phyloP scores from a whole-genome alignment of 2,113 vertebrate genomes.

The Athene noctua region DNA sequence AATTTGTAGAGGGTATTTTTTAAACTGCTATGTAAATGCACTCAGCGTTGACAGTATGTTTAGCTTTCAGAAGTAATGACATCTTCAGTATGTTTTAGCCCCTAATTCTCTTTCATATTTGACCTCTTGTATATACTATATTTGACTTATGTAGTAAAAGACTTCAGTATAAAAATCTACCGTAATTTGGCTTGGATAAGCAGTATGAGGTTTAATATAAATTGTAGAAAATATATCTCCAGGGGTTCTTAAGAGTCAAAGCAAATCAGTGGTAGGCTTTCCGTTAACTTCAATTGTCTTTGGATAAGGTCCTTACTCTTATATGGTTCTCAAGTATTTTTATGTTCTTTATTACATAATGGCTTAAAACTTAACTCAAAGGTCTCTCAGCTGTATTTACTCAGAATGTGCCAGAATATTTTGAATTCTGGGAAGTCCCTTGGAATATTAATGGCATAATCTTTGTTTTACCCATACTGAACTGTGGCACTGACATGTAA shows the following conservation, averaged over 20 bases:
- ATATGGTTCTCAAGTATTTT: background rate
- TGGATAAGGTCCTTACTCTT: background rate
- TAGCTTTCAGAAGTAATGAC: slow-evolving; percentile 42
- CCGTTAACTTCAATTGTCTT: background rate
- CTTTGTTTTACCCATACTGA: background rate
- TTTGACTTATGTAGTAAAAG: background rate
- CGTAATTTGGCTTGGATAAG: background rate
- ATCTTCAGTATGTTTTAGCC: background rate
- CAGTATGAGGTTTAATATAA: background rate
- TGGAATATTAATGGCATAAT: background rate
- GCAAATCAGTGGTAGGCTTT: background rate
- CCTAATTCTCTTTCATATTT: slow-evolving; percentile 35
- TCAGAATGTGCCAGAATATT: background rate
- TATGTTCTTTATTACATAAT: background rate
- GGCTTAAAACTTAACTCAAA: background rate
- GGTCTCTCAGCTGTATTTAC: background rate
- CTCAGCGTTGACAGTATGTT: slow-evolving; percentile 22
- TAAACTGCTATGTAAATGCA: background rate
- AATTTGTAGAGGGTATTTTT: slow-evolving; percentile 7
- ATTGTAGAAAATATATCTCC: background rate
- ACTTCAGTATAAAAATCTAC: background rate
- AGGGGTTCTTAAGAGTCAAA: background rate
- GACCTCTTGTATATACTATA: background rate
- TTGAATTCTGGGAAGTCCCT: background rate
- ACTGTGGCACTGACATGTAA: background rate